These are phyloP conservation scores for Bombus fervidus DNA, from an alignment of 1,140 invertebrate species.

Conservation along the genomic window DNA sequence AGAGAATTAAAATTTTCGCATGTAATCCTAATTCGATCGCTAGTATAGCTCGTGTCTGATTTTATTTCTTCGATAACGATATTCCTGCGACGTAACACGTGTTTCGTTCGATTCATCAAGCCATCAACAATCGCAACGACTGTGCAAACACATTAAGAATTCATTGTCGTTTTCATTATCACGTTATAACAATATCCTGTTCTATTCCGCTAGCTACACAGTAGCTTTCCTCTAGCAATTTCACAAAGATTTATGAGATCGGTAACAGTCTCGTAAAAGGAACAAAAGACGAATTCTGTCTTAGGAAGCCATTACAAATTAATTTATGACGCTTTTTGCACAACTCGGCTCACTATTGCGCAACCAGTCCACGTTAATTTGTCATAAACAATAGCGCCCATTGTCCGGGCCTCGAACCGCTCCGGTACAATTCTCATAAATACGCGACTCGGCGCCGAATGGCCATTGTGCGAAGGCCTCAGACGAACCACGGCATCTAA, in stretches of 20 bases:
- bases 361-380: conserved; percentile 49
- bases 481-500: conserved; percentile 45
- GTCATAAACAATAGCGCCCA: conserved; percentile 49
- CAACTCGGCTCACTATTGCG: neutral
- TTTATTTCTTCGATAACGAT: neutral
- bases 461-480: conserved; percentile 40
- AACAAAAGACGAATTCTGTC: conserved; percentile 25
- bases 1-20: neutral
- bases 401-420: conserved; percentile 15
- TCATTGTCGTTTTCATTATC: neutral
- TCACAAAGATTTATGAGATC: neutral
- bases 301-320: conserved; percentile 36
- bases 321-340: conserved; percentile 34
- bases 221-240: neutral
- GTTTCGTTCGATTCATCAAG: neutral
- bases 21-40: neutral
- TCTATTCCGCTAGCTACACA: neutral
- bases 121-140: neutral
- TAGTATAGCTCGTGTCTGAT: no score
- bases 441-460: conserved; percentile 42
- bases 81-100: neutral
- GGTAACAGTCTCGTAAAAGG: neutral
- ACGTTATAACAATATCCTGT: neutral
- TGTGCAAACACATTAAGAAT: neutral
- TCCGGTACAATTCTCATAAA: conserved; percentile 41